A percentile compares a stretch with the other conserved stretches of the same genome.
These are phyloP conservation scores for Linepithema humile DNA, from an alignment of 1,140 invertebrate species.

Conservation along the genomic window DNA sequence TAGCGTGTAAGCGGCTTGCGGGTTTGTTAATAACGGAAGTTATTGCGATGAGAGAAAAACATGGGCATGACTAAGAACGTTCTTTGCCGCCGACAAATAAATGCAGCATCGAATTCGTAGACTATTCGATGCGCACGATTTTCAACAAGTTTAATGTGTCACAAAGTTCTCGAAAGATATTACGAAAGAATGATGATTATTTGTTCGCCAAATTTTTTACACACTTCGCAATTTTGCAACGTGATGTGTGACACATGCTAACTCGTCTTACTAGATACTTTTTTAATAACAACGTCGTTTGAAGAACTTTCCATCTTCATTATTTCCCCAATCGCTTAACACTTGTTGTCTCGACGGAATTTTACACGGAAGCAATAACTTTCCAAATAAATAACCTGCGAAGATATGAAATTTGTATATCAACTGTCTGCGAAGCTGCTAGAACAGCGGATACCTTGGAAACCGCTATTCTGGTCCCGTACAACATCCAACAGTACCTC, in stretches of 20 bases:
- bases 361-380: not conserved
- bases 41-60: not conserved
- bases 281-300: conserved; percentile 7
- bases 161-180: not conserved
- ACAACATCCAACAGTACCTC: not conserved
- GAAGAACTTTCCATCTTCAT: conserved; percentile 29
- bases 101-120: not conserved
- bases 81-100: not conserved
- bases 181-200: not conserved
- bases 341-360: not conserved
- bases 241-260: too few relatives aligned
- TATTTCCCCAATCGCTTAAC: conserved; percentile 10
- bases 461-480: conserved; percentile 28
- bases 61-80: not conserved
- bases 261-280: too few relatives aligned
- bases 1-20: not conserved
- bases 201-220: too few relatives aligned
- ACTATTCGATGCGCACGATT: not conserved
- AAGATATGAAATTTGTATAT: not conserved
- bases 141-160: not conserved
- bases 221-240: too few relatives aligned
- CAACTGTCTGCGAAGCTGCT: not conserved
- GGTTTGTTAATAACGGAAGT: not conserved
- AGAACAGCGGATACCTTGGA: conserved; percentile 2
- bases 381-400: not conserved